phyloP scores from a whole-genome alignment of 2,113 vertebrate genomes.

The Epinephelus fuscoguttatus region DNA sequence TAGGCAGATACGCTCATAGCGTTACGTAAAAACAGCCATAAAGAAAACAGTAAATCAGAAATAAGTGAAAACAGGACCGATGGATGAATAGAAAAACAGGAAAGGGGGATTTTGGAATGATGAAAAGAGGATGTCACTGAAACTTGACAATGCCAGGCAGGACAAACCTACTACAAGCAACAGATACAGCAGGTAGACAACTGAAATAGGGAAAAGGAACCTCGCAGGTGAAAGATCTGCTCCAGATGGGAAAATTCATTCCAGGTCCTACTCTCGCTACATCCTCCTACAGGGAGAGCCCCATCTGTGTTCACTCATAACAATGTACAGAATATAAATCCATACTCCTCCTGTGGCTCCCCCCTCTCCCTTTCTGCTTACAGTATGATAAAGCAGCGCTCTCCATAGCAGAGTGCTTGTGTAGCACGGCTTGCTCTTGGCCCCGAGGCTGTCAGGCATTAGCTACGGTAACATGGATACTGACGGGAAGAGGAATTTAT shows the following conservation, averaged over 20 bases:
- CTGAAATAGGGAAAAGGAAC: not conserved
- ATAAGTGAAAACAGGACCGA: not conserved
- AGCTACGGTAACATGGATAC: constrained; percentile 56
- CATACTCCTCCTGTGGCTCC: constrained; percentile 6
- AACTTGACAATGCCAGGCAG: constrained; percentile 5
- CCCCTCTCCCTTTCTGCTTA: constrained; percentile 24
- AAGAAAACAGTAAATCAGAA: constrained; percentile 25
- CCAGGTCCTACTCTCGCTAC: not conserved
- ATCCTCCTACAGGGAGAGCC: constrained; percentile 8
- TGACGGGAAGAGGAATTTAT: constrained; percentile 65
- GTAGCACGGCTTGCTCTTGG: constrained; percentile 40
- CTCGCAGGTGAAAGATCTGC: not conserved
- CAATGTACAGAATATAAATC: constrained; percentile 59
- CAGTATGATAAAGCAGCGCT: constrained; percentile 56
- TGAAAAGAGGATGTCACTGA: constrained; percentile 2
- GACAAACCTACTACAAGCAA: constrained; percentile 3
- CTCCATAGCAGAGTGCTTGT: constrained; percentile 44
- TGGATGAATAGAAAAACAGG: not conserved
- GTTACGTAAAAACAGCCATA: constrained; percentile 1
- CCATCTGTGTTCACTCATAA: constrained; percentile 30
- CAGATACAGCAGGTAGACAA: constrained; percentile 6
- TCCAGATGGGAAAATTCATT: constrained; percentile 16
- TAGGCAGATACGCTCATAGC: not conserved
- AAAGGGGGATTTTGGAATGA: not conserved
- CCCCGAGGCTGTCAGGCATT: constrained; percentile 50